Percentiles rank a stretch among this genome's conserved stretches.
Conservation (phyloP, 2,888 invertebrate genomes). For the Koerneria pararmatus region DNA sequence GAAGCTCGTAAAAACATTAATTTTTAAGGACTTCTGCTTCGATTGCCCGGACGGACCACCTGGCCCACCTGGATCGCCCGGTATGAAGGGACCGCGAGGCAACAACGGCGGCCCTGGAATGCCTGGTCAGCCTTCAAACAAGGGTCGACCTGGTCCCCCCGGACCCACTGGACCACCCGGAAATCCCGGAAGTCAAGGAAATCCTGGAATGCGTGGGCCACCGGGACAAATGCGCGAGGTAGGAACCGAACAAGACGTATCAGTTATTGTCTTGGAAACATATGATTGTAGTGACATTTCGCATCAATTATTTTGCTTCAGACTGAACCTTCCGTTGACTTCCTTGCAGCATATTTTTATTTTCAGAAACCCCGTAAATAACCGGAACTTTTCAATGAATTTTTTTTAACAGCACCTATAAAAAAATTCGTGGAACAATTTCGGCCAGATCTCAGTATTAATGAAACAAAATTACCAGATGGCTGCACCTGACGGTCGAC, state of each 20-base stretch:
- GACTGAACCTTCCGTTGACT: too few species aligned
- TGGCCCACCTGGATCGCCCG: conserved; percentile 40
- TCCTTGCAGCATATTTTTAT: too few species aligned
- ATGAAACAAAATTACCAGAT: too few species aligned
- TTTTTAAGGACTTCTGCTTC: conserved; percentile 46
- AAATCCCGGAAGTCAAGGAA: conserved; percentile 41
- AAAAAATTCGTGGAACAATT: too few species aligned
- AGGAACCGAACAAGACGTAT: conserved; percentile 14
- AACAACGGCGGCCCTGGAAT: conserved; percentile 27
- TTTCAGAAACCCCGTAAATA: too few species aligned
- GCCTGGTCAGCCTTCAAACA: conserved; percentile 19
- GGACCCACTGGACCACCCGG: conserved; percentile 46
- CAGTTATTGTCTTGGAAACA: too few species aligned
- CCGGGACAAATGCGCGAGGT: conserved; percentile 42
- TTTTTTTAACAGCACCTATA: too few species aligned
- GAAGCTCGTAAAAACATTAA: not conserved
- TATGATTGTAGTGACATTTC: too few species aligned
- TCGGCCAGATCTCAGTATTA: too few species aligned
- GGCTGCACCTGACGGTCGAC: conserved; percentile 28
- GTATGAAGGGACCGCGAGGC: conserved; percentile 46
- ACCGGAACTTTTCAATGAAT: too few species aligned
- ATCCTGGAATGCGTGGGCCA: conserved; percentile 43
- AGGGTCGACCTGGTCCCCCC: conserved; percentile 31
- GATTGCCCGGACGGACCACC: conserved; percentile 46
- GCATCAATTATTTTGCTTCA: too few species aligned